Evolutionary conservation across 2,113 vertebrate genomes (phyloP).

Genomic region (Anseranas semipalmata): DNA sequence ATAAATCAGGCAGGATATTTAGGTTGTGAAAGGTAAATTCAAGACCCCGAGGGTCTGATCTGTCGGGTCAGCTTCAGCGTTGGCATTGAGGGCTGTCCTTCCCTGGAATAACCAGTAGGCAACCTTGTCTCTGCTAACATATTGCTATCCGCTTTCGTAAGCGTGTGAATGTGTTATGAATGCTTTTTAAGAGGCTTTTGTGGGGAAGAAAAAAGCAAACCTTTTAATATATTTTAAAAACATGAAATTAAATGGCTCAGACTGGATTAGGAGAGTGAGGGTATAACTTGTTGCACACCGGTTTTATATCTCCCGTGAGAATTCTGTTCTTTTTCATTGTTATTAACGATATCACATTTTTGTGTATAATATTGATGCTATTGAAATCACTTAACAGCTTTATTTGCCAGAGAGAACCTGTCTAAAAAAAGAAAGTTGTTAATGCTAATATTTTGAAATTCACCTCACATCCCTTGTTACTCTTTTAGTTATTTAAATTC

Average conservation of each 20-base stretch:
- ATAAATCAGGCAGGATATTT: slow-evolving; percentile 57
- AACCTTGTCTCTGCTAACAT: background rate
- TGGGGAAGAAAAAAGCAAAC: background rate
- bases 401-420: slow-evolving; percentile 50
- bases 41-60: slow-evolving; percentile 30
- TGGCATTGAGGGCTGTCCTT: background rate
- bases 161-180: background rate
- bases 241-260: slow-evolving; percentile 23
- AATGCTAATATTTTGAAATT: slow-evolving; percentile 50
- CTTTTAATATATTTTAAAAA: slow-evolving; percentile 24
- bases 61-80: slow-evolving; percentile 10
- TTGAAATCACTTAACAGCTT: slow-evolving; percentile 31
- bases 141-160: slow-evolving; percentile 2
- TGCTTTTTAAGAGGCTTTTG: slow-evolving; percentile 4
- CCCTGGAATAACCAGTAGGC: background rate
- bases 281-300: slow-evolving; percentile 11
- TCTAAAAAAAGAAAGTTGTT: slow-evolving; percentile 18
- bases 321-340: slow-evolving; percentile 41
- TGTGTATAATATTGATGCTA: slow-evolving; percentile 48
- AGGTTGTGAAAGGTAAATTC: slow-evolving; percentile 63
- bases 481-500: slow-evolving; percentile 32
- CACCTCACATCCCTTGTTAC: slow-evolving; percentile 34
- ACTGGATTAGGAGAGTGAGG: slow-evolving; percentile 13
- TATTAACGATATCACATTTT: slow-evolving; percentile 44
- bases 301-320: slow-evolving; percentile 5